Base-by-base conservation (phyloP, 2,888 invertebrate species). In the Macrophya annulata region DNA sequence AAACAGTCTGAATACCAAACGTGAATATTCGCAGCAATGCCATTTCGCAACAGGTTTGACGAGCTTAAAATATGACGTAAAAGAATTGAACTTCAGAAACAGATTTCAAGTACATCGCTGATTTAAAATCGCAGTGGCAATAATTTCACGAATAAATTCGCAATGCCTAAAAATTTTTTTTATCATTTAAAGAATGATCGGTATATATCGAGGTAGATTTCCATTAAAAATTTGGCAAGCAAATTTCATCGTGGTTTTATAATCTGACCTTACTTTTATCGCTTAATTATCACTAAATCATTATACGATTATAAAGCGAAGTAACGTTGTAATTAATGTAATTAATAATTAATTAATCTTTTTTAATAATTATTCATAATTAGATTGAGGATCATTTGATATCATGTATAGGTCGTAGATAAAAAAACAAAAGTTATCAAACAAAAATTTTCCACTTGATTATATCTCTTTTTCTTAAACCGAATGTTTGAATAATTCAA, bases 11-110 rank as follows among this genome's bases (percentile, higher is more conserved):
- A 25, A 62, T 21, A 62, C 21, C 4, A 12, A 62, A 62, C 10
- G n/a, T 45, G 45, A 9, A 74, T 45, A 17, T 43, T 45, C 43
- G n/a, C 21, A 43, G 72, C 10, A 10, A 45, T 40, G 15, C 37
- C n/a, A 45, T 77, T 77, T 37, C 43, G 25, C n/a, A 55, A 77
- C 77, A 55, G 37, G 77, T 77, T 77, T 55, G 77, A 51, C 51
- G 6, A 21, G 77, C 9, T 77, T 10, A 4, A 37, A 10, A 55
- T 55, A 76, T 25, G 25, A 48, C 0, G 25, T 55, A 51, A 48
- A 77, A 15, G 31, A 55, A 77, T 15, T n/a, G 77, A 51, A 31
- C 51, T 48, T 77, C 31, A 55, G 31, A 77, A 17, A n/a, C n/a
- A 51, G n/a, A 48, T 77, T 77, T 55, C 55, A 77, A 77, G 55